A percentile compares a stretch with the other conserved stretches of the same genome.
Conservation (phyloP, 1,140 invertebrate species). For the Nephila pilipes region DNA sequence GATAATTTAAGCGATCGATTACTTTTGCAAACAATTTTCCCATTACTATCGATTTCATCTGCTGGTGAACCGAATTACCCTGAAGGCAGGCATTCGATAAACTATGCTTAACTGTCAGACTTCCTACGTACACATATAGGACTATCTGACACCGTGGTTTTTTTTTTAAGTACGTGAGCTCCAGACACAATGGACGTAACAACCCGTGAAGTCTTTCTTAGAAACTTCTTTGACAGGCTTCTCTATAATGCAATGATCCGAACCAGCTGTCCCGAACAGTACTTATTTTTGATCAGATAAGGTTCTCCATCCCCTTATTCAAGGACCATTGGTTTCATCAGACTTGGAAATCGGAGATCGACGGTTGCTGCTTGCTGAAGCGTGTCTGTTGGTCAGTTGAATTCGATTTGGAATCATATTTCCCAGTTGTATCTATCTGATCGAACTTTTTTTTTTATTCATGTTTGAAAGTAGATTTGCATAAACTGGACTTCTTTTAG, state of each 20-base stretch:
- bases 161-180: no score
- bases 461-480: background rate
- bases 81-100: background rate
- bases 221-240: background rate
- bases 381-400: background rate
- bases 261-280: constrained; percentile 31
- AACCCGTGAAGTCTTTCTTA: constrained; percentile 33
- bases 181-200: constrained; percentile 22
- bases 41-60: background rate
- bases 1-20: background rate
- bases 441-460: background rate
- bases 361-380: background rate
- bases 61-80: background rate
- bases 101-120: background rate
- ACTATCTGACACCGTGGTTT: background rate
- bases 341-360: constrained; percentile 12
- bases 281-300: constrained; percentile 37
- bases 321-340: constrained; percentile 56
- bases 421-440: background rate
- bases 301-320: background rate
- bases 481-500: no score
- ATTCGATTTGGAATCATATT: background rate
- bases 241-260: constrained; percentile 24
- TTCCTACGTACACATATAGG: background rate
- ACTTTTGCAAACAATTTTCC: background rate